Percentiles rank a stretch among this genome's conserved stretches.
Evolutionary conservation across 1,140 invertebrate genomes (phyloP).

Genomic region (Drosophila virilis): DNA sequence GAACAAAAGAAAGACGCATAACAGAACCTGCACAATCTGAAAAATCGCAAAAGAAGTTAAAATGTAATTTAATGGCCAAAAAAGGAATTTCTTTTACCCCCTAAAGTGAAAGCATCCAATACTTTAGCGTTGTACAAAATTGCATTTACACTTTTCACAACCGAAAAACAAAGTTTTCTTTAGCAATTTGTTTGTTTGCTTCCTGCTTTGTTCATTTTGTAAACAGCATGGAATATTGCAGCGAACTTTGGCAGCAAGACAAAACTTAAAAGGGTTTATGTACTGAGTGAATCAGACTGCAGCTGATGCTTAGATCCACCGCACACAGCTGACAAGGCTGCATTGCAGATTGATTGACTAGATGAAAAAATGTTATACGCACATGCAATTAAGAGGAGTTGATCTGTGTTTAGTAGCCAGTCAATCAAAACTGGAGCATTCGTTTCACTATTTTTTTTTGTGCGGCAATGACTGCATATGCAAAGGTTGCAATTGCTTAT

Average conservation of each 20-base stretch:
- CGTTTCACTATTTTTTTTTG: not conserved
- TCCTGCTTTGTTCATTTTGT: slow-evolving; percentile 71
- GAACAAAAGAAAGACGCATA: not conserved
- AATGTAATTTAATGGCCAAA: slow-evolving; percentile 75
- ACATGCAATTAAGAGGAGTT: slow-evolving; percentile 8
- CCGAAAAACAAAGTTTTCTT: slow-evolving; percentile 69
- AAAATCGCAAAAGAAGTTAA: slow-evolving; percentile 34
- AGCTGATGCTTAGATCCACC: not conserved
- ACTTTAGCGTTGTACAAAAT: slow-evolving; percentile 54
- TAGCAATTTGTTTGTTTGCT: slow-evolving; percentile 79
- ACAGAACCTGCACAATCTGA: slow-evolving; percentile 6
- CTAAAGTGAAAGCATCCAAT: slow-evolving; percentile 3
- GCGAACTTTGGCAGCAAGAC: slow-evolving; percentile 65
- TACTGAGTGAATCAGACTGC: slow-evolving; percentile 62
- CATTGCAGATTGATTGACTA: not conserved
- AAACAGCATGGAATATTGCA: slow-evolving; percentile 78
- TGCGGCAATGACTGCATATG: not conserved
- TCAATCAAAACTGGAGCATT: not conserved
- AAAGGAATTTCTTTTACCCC: slow-evolving; percentile 61
- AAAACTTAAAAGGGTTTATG: slow-evolving; percentile 68
- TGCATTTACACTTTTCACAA: slow-evolving; percentile 57
- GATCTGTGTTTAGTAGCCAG: not conserved
- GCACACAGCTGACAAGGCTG: not conserved
- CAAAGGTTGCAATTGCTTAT: not conserved
- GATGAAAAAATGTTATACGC: not conserved